These are phyloP conservation scores for Myiothlypis chrysogaster DNA, from an alignment of 2,797 vertebrate genomes.

Conservation along the genomic window DNA sequence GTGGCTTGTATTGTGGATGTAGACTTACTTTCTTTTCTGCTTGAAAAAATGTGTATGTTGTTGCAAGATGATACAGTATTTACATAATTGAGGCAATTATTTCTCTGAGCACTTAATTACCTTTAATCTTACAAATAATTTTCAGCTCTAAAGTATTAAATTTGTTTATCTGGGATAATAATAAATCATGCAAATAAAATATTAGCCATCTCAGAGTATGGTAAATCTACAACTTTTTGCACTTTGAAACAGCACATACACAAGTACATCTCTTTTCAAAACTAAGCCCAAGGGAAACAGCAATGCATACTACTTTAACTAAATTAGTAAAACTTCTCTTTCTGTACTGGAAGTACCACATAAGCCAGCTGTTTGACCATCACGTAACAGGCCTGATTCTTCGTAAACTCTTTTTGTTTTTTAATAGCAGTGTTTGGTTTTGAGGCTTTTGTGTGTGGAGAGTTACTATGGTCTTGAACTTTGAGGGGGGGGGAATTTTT, in stretches of 20 bases:
- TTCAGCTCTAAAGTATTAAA: not conserved
- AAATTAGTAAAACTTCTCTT: not conserved
- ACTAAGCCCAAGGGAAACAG: not conserved
- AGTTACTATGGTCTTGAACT: too few relatives aligned
- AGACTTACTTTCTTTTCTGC: not conserved
- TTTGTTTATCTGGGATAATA: not conserved
- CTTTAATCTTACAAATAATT: not conserved
- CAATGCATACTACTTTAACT: fast-evolving
- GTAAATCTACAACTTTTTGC: not conserved
- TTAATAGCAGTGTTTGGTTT: not conserved
- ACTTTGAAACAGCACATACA: not conserved
- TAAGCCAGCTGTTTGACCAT: not conserved
- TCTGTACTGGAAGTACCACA: not conserved
- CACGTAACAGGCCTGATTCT: not conserved
- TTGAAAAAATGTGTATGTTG: not conserved
- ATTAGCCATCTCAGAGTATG: not conserved
- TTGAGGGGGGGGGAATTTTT: fast-evolving
- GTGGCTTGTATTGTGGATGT: not conserved
- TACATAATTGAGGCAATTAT: slow-evolving; percentile 37
- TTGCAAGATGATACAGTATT: not conserved
- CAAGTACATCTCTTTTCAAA: not conserved
- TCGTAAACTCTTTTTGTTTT: not conserved
- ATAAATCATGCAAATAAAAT: not conserved
- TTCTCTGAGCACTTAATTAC: slow-evolving; percentile 18
- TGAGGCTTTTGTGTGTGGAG: not conserved